A percentile compares a stretch with the other conserved stretches of the same genome.
phyloP scores from a whole-genome alignment of 2,113 vertebrate genomes.

The Aspiorhynchus laticeps region DNA sequence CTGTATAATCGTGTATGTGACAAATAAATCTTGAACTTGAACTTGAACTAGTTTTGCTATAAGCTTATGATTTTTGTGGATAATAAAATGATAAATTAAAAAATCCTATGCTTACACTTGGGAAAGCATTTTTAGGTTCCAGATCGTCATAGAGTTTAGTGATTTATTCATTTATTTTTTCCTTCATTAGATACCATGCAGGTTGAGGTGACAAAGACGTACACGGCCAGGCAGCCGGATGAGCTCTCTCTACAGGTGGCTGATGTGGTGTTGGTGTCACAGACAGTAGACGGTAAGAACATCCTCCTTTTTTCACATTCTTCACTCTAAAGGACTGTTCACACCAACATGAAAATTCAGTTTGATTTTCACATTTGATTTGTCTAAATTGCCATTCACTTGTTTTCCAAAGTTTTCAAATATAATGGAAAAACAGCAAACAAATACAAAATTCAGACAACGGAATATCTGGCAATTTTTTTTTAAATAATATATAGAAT shows the following conservation, averaged over 20 bases:
- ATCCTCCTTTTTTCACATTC: background rate
- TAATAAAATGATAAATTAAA: background rate
- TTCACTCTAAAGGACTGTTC: background rate
- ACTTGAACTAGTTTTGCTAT: background rate
- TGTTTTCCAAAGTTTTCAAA: no score
- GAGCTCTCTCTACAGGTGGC: conserved; percentile 93
- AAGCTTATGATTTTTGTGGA: background rate
- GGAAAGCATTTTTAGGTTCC: background rate
- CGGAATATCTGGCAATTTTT: no score
- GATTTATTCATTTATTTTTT: background rate
- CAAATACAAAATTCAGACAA: no score
- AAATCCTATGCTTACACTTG: background rate
- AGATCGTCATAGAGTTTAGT: background rate
- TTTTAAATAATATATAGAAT: no score
- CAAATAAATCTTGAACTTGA: no score
- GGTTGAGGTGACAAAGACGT: conserved; percentile 88
- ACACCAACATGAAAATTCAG: background rate
- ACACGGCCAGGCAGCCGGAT: conserved; percentile 92
- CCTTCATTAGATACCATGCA: conserved; percentile 80
- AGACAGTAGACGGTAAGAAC: conserved; percentile 77
- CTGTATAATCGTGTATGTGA: no score
- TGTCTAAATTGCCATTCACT: background rate
- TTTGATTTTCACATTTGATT: background rate
- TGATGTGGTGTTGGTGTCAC: conserved; percentile 92
- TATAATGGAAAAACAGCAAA: no score